Evolutionary conservation across 92 coral and sea anemone species (phyloP).

Genomic region (Plumapathes pennacea): DNA sequence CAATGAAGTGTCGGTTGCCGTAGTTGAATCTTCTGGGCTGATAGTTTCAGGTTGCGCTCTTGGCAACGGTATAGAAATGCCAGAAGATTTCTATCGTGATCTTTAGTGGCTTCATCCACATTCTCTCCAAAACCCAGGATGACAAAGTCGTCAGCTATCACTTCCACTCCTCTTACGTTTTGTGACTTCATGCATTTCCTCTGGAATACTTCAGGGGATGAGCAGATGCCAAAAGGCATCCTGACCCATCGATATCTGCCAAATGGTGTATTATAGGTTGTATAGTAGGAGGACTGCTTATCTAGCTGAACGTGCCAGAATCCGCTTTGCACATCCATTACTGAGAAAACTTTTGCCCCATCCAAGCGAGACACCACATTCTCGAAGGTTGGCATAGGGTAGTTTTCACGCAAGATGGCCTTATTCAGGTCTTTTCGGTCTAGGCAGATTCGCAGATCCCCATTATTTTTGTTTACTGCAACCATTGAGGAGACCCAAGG

Average conservation of each 20-base stretch:
- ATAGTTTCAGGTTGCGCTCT: conserved; percentile 15
- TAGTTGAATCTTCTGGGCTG: conserved; percentile 1
- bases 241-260: neutral
- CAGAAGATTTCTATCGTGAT: conserved; percentile 10
- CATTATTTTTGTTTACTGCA: too few species aligned
- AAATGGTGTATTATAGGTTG: conserved; percentile 1
- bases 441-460: too few species aligned
- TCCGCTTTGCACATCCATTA: conserved; percentile 7
- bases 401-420: too few species aligned
- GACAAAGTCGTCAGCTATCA: neutral
- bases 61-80: conserved; percentile 19
- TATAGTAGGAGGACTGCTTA: conserved; percentile 5
- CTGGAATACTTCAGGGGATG: neutral
- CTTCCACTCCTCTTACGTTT: neutral
- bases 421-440: too few species aligned
- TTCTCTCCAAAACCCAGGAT: conserved; percentile 3
- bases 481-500: too few species aligned
- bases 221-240: neutral
- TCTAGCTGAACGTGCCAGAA: conserved; percentile 9
- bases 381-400: neutral
- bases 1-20: conserved; percentile 12
- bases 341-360: conserved; percentile 8
- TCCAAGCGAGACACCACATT: neutral
- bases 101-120: conserved; percentile 11
- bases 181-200: neutral